Conservation (phyloP, 2,888 invertebrate species). For the Anthophora plumipes region DNA sequence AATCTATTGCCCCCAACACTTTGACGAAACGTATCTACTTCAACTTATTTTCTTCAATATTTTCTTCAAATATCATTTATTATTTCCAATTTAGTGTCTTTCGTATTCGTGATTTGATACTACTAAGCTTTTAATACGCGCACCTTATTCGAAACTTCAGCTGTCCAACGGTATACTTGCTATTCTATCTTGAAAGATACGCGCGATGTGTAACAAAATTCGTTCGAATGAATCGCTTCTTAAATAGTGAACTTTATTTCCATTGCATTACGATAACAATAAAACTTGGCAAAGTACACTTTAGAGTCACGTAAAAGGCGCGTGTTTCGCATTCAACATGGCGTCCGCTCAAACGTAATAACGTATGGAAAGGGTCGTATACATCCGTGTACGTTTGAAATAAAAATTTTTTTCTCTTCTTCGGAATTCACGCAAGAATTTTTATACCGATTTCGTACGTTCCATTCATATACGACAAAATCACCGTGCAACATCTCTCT, state of each 20-base stretch:
- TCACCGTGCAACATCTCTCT: neutral
- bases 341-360: slow-evolving; percentile 18
- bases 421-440: neutral
- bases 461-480: neutral
- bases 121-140: too few species aligned
- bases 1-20: too few species aligned
- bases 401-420: slow-evolving; percentile 1
- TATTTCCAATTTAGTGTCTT: too few species aligned
- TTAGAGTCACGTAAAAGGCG: slow-evolving; percentile 15
- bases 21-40: too few species aligned
- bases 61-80: too few species aligned
- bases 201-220: neutral
- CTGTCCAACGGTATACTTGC: neutral
- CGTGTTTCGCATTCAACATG: slow-evolving; percentile 30
- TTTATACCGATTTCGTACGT: neutral
- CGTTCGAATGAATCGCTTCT: neutral
- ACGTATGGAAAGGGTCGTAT: slow-evolving; percentile 10
- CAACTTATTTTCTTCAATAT: too few species aligned
- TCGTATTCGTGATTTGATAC: too few species aligned
- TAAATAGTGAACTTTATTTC: neutral
- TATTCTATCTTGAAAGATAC: neutral
- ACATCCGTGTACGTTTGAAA: neutral
- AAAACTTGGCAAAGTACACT: slow-evolving; percentile 16
- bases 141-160: neutral
- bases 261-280: slow-evolving; percentile 27